These are phyloP conservation scores for Sebastes trivittatus DNA, from an alignment of 2,797 vertebrate genomes.

Conservation along the genomic window DNA sequence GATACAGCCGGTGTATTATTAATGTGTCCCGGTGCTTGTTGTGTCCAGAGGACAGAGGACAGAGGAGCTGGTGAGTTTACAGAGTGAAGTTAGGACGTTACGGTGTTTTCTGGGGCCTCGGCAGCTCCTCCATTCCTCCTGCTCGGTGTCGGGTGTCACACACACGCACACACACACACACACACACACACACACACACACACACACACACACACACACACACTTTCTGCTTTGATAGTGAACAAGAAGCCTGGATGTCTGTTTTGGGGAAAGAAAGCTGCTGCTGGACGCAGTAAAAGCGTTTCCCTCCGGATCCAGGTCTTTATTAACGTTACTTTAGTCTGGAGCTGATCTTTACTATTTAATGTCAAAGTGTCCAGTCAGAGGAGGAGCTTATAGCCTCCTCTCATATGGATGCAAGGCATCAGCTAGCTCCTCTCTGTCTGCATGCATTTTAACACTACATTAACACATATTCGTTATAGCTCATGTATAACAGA, in stretches of 20 bases:
- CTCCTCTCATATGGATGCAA: conserved; percentile 19
- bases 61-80: too few species aligned
- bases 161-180: too few species aligned
- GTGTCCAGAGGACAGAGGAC: too few species aligned
- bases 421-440: neutral
- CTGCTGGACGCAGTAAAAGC: neutral
- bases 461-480: neutral
- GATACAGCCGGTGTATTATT: neutral
- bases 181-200: neutral
- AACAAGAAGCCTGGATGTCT: conserved; percentile 17
- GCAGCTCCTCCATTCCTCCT: conserved; percentile 62
- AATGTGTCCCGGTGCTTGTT: too few species aligned
- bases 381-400: conserved; percentile 52
- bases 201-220: conserved; percentile 14
- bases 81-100: conserved; percentile 15
- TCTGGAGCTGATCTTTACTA: neutral
- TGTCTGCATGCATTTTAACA: neutral
- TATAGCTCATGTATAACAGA: neutral
- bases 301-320: neutral
- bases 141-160: conserved; percentile 81
- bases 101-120: conserved; percentile 68
- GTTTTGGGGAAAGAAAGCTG: neutral
- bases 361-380: conserved; percentile 16
- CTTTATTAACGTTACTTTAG: neutral
- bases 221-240: conserved; percentile 19